Conservation (phyloP, 2,113 vertebrate species). For the Ancistrus triradiatus region DNA sequence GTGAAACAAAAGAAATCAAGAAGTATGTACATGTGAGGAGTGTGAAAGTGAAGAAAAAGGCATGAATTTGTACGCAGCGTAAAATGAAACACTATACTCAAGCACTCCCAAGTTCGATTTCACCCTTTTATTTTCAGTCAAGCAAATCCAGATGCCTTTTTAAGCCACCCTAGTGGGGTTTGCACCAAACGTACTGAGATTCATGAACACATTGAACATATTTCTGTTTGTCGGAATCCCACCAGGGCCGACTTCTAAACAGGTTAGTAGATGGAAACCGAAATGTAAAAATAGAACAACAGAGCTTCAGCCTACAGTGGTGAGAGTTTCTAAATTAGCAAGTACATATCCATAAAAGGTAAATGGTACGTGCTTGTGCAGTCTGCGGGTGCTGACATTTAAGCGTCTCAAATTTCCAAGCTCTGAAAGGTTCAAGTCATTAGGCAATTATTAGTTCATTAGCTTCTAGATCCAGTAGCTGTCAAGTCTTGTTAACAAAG, state of each 20-base stretch:
- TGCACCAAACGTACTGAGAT: background rate
- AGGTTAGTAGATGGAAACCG: background rate
- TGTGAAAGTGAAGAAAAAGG: background rate
- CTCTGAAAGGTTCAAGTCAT: background rate
- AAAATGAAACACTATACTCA: background rate
- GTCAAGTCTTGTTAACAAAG: no score
- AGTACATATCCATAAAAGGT: background rate
- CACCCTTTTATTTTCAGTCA: background rate
- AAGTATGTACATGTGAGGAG: background rate
- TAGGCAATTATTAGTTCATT: background rate
- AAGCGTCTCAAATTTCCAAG: background rate
- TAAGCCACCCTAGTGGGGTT: background rate
- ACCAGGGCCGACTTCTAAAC: background rate
- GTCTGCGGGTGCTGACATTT: background rate
- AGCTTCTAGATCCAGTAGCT: no score
- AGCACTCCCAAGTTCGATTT: background rate
- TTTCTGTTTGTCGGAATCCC: background rate
- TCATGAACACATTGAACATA: background rate
- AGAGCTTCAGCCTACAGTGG: background rate
- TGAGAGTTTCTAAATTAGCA: no score
- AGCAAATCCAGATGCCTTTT: background rate
- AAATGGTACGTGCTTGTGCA: background rate
- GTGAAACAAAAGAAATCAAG: background rate
- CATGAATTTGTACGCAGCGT: background rate
- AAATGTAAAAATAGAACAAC: background rate